phyloP scores from a whole-genome alignment of 2,888 invertebrate species.

The Pogonocherus hispidulus region DNA sequence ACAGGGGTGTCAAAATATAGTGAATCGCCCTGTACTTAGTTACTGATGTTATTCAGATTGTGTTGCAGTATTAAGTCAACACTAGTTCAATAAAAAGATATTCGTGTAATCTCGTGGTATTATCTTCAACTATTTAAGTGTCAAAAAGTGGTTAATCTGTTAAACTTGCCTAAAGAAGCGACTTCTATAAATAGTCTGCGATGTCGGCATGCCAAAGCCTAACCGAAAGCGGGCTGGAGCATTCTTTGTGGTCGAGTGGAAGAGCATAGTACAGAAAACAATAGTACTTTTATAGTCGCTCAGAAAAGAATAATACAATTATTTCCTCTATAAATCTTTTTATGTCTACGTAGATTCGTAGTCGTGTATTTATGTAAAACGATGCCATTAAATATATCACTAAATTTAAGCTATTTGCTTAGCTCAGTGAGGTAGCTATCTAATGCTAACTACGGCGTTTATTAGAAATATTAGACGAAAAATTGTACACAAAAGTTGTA shows the following conservation, averaged over 20 bases:
- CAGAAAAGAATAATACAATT: neutral
- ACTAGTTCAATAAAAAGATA: constrained; percentile 5
- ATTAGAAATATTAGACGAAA: too few relatives aligned
- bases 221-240: constrained; percentile 1
- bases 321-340: too few relatives aligned
- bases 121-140: constrained; percentile 12
- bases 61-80: neutral
- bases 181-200: constrained; percentile 12
- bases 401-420: too few relatives aligned
- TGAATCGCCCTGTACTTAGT: too few relatives aligned
- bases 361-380: too few relatives aligned
- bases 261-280: neutral
- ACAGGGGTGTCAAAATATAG: too few relatives aligned
- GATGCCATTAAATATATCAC: too few relatives aligned
- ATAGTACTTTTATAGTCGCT: neutral
- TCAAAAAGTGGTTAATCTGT: constrained; percentile 12
- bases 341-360: too few relatives aligned
- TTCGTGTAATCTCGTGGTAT: constrained; percentile 5
- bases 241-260: neutral
- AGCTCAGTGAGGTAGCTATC: too few relatives aligned
- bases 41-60: neutral
- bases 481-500: too few relatives aligned
- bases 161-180: constrained; percentile 11
- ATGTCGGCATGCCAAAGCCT: constrained; percentile 3
- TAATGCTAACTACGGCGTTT: too few relatives aligned